Evolutionary conservation across 2,797 vertebrate species (phyloP), one percentile per base, ranked within the genome.

Genomic region (Leptodactylus fallax): DNA sequence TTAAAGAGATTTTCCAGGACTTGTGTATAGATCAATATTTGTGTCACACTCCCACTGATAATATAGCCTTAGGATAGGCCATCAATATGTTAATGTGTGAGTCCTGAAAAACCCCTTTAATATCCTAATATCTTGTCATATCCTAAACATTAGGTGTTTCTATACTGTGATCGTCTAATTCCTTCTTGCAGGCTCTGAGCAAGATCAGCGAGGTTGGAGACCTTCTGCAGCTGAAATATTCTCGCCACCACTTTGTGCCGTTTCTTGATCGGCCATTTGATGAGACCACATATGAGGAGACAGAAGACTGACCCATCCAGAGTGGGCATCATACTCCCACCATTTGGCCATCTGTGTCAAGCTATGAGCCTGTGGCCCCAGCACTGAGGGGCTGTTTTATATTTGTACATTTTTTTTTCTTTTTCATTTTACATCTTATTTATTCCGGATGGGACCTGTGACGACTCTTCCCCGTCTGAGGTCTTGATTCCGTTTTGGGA

Each of bases 151-250:
- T 36, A 36, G 4, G 36, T 36, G 36, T 36, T 36, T 36, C 1
- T 36, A 36, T 36, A 36, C 36, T 55, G 36, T 63, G 13, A 49
- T 51, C 56, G 14, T 36, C 21, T 13, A 27, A 14, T 67, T 17
- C 19, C 74, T 45, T 81, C 58, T 36, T 16, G 3, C 84, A 99
- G 98, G 96, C 96, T 53, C 92, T 99, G 95, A 96, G 94, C 87
- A 96, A 96, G 93, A 95, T 98, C 91, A 93, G 94, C 87, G 97
- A 99, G 93, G 98, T 99, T 83, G 98, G 98, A 47, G 97, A 99
- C 88, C 95, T 98, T 27, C 94, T 99, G 87, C 97, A 98, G 87
- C 90, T 99, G 88, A 99, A 99, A 91, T 99, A 99, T 92, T 99
- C 98, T 53, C 96, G 97, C 87, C 96, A 94, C 25, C 94, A 95